Conservation (phyloP, 2,888 invertebrate species). For the Therioaphis trifolii region DNA sequence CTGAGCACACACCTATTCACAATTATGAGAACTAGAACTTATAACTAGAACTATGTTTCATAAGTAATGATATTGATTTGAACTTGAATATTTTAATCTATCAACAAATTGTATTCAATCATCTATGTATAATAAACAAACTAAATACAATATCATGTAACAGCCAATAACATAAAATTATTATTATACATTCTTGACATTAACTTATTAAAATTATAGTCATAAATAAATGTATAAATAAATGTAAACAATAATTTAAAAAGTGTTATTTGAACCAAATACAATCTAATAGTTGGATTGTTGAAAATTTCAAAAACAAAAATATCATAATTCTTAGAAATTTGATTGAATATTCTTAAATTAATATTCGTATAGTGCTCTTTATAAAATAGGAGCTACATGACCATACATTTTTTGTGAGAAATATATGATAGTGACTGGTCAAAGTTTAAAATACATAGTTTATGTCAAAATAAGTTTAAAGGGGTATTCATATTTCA, state of each 20-base stretch:
- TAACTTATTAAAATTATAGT: not conserved
- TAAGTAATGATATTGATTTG: too few relatives aligned
- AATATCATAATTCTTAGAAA: not conserved
- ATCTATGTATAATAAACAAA: slow-evolving; percentile 15
- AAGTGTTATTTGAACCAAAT: not conserved
- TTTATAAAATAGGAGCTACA: slow-evolving; percentile 30
- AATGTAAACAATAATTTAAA: slow-evolving; percentile 20
- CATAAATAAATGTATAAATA: not conserved
- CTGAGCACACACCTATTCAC: too few relatives aligned
- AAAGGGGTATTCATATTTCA: too few relatives aligned
- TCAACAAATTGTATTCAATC: too few relatives aligned
- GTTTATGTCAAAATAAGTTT: too few relatives aligned
- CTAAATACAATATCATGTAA: slow-evolving; percentile 10
- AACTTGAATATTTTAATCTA: too few relatives aligned
- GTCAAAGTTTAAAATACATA: too few relatives aligned
- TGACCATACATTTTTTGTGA: not conserved
- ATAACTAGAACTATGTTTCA: too few relatives aligned
- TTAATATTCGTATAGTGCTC: slow-evolving; percentile 21
- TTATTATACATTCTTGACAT: not conserved
- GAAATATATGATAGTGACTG: not conserved
- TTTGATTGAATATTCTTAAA: slow-evolving; percentile 19
- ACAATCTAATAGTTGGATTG: not conserved
- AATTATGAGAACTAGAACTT: too few relatives aligned
- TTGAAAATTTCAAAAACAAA: not conserved
- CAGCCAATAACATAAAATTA: not conserved